These are phyloP conservation scores for Thunnus thynnus DNA, from an alignment of 2,113 vertebrate species.

Conservation along the genomic window DNA sequence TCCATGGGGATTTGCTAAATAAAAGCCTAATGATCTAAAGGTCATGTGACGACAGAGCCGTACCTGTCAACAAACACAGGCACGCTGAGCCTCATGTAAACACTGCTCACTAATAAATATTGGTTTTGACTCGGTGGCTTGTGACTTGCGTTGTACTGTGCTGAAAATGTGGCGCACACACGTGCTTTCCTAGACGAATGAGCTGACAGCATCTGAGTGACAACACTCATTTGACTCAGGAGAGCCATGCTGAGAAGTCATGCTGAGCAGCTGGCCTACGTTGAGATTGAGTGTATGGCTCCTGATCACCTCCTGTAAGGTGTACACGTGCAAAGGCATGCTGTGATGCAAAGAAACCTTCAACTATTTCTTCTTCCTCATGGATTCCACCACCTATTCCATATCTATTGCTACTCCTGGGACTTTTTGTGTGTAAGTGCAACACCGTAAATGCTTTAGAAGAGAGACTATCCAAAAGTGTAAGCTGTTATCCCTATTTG, in stretches of 20 bases:
- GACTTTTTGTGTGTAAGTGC: too few relatives aligned
- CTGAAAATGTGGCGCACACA: conserved; percentile 6
- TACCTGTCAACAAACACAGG: conserved; percentile 49
- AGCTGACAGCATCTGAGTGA: conserved; percentile 22
- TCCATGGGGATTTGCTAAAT: conserved; percentile 42
- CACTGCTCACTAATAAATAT: conserved; percentile 22
- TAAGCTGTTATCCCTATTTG: too few relatives aligned
- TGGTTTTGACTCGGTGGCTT: conserved; percentile 21
- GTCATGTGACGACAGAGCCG: conserved; percentile 53
- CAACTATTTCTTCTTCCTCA: conserved; percentile 10
- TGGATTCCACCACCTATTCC: not conserved
- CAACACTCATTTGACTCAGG: conserved; percentile 24
- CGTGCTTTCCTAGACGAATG: conserved; percentile 19
- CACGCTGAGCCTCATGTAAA: conserved; percentile 10
- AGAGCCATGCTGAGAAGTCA: conserved; percentile 40
- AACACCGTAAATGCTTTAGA: too few relatives aligned
- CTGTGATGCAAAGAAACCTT: conserved; percentile 25
- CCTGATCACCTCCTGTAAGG: conserved; percentile 28
- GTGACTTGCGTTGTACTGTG: not conserved
- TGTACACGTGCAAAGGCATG: not conserved
- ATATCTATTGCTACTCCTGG: too few relatives aligned
- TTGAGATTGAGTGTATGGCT: conserved; percentile 33
- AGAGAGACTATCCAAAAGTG: too few relatives aligned
- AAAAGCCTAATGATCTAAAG: conserved; percentile 67
- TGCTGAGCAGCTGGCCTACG: conserved; percentile 26